Evolutionary conservation across 2,797 vertebrate genomes (phyloP), one percentile per base, ranked within the genome.

Genomic region (Coregonus sp.): DNA sequence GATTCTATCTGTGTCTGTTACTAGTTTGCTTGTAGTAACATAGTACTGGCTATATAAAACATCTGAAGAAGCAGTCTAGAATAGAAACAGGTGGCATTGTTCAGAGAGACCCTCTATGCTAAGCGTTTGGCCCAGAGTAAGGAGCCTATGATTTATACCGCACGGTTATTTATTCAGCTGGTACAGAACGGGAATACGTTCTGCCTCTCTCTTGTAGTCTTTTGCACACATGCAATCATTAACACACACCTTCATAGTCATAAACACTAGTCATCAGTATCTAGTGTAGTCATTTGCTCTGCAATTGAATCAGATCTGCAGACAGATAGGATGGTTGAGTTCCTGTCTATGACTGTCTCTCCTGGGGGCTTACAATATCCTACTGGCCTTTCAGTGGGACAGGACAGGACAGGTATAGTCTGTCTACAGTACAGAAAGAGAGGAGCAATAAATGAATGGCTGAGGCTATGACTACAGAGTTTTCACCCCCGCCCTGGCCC

Each of bases 361-460:
- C 59, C 68, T 51, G 72, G 79, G 25, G 79, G 76, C 74, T 40
- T 40, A 31, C 29, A 31, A 70, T 66, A 85, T 70, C 50, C 84
- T 77, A 82, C 70, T 82, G 79, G 72, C 54, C 85, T 56, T 56
- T 20, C 33, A 61, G 20, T 61, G 20, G 59, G n/a, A 61, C 5
- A 25, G 56, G 2, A 61, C 18, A 61, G 20, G 50, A 74, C 61
- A 88, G 86, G 85, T 90, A 25, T 75, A 80, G 73, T 69, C 35
- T n/a, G 18, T 69, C 67, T n/a, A 69, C 35, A 69, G 18, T 20
- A 25, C 61, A 65, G 61, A 16, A 37, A 35, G 35, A 69, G 67
- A 20, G 56, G 56, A 61, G n/a, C 59, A 25, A 20, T 25, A 47
- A 9, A 0, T 47, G 40, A 47, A 47, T 47, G 40, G 40, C 40